A percentile compares a stretch with the other conserved stretches of the same genome.
phyloP scores from a whole-genome alignment of 2,113 vertebrate species.

The Ondatra zibethicus region DNA sequence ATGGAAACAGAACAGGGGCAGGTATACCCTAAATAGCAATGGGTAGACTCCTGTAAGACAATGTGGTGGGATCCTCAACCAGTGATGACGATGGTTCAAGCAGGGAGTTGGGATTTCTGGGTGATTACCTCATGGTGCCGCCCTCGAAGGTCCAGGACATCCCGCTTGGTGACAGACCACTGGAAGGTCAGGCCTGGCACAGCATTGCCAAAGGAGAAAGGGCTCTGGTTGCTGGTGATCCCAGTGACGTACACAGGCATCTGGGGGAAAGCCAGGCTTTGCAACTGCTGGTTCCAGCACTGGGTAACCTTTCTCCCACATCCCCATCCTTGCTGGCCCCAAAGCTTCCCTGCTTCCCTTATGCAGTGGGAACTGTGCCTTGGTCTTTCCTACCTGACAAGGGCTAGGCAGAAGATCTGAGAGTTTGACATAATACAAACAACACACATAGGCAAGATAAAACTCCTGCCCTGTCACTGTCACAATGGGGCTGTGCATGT shows the following conservation, averaged over 20 bases:
- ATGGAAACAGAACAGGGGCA: not conserved
- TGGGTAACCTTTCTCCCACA: accelerated
- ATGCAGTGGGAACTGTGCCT: accelerated
- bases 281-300: accelerated
- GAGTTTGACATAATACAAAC: accelerated
- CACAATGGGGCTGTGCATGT: not conserved
- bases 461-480: not conserved
- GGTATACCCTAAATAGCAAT: not conserved
- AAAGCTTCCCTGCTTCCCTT: not conserved
- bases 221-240: constrained; percentile 93
- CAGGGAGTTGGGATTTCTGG: not conserved
- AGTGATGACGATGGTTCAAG: accelerated
- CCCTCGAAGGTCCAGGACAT: constrained; percentile 92
- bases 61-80: accelerated
- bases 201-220: constrained; percentile 95
- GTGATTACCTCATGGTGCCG: constrained; percentile 92
- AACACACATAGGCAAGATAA: too few relatives aligned
- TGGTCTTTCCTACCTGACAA: not conserved
- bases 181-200: constrained; percentile 93
- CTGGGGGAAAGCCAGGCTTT: constrained; percentile 74
- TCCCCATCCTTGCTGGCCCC: not conserved
- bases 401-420: accelerated
- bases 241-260: constrained; percentile 96
- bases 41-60: not conserved
- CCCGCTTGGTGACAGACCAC: constrained; percentile 95